Evolutionary conservation across 2,888 invertebrate genomes (phyloP).

Genomic region (Spisula solida): DNA sequence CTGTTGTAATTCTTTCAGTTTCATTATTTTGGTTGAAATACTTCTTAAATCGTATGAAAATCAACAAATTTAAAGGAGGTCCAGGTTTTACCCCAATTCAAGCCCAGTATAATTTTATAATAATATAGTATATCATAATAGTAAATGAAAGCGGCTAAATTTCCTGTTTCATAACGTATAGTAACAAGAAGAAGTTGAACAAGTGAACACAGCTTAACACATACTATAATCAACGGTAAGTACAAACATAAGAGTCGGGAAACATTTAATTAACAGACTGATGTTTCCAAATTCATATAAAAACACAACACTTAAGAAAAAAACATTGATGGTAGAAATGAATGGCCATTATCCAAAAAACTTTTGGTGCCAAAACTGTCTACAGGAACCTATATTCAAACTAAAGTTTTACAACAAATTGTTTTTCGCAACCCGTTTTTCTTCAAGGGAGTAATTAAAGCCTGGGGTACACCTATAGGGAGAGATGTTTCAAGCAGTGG

Average conservation of each 20-base stretch:
- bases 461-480: not conserved
- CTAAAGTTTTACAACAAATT: constrained; percentile 26
- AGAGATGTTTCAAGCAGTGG: not conserved
- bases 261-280: not conserved
- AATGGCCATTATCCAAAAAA: constrained; percentile 25
- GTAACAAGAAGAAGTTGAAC: not conserved
- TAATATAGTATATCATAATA: too few species aligned
- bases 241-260: not conserved
- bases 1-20: too few species aligned
- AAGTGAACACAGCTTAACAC: not conserved
- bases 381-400: constrained; percentile 24
- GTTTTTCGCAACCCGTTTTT: constrained; percentile 7
- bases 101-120: too few species aligned
- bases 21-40: too few species aligned
- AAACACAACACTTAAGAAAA: constrained; percentile 8
- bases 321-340: constrained; percentile 9
- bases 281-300: constrained; percentile 5
- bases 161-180: not conserved
- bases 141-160: too few species aligned
- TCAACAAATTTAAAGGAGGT: too few species aligned
- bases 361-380: constrained; percentile 15
- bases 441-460: constrained; percentile 19
- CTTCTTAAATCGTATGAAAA: too few species aligned
- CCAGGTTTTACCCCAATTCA: too few species aligned
- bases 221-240: not conserved